Evolutionary conservation across 1,140 invertebrate genomes (phyloP).

Genomic region (Apis laboriosa): DNA sequence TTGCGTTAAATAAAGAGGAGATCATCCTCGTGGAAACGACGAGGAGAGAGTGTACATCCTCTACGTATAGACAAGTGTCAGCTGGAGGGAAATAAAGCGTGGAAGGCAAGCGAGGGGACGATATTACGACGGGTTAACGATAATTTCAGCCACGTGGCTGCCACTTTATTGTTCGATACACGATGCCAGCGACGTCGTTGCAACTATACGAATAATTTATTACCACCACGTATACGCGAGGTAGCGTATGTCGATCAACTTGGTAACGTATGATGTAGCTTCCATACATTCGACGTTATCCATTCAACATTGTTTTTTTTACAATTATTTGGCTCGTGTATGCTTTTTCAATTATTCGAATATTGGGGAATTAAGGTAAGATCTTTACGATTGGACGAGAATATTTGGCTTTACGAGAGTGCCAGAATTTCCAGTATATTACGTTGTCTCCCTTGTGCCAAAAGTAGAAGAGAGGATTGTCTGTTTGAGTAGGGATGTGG

Average conservation of each 20-base stretch:
- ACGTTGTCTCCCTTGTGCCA: no score
- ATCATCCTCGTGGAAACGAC: neutral
- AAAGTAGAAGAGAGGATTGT: no score
- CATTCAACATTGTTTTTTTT: neutral
- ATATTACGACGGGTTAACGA: neutral
- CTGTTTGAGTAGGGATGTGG: no score
- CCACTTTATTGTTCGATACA: constrained; percentile 3
- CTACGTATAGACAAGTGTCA: neutral
- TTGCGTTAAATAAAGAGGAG: neutral
- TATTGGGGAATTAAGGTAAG: no score
- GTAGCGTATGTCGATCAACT: neutral
- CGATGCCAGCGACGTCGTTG: neutral
- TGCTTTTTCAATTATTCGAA: neutral
- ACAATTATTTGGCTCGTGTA: neutral
- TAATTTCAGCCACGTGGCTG: constrained; percentile 35
- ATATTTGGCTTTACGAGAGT: no score
- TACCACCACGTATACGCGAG: constrained; percentile 19
- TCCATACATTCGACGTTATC: neutral
- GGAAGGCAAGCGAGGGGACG: no score
- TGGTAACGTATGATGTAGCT: neutral
- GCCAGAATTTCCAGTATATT: no score
- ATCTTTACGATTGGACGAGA: no score
- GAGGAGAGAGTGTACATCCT: neutral
- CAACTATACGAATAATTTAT: constrained; percentile 29
- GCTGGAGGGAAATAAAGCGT: no score